These are phyloP conservation scores for Leptobrachium ailaonicum DNA, from an alignment of 2,113 vertebrate species.

Conservation along the genomic window DNA sequence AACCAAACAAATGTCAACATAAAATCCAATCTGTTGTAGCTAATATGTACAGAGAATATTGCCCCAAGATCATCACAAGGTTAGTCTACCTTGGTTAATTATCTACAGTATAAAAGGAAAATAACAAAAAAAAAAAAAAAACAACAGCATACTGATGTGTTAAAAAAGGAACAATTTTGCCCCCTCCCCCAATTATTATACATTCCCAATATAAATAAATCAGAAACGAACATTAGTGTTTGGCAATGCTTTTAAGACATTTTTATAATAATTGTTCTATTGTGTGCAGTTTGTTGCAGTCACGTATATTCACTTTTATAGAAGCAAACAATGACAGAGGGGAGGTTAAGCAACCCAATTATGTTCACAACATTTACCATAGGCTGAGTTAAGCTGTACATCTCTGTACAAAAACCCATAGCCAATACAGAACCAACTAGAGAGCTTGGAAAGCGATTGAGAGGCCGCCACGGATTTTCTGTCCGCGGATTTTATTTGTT, in stretches of 20 bases:
- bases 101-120: conserved; percentile 81
- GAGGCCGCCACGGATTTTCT: conserved; percentile 64
- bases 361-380: conserved; percentile 66
- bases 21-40: conserved; percentile 93
- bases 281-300: conserved; percentile 75
- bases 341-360: conserved; percentile 62
- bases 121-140: conserved; percentile 46
- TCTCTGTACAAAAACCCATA: conserved; percentile 70
- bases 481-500: conserved; percentile 8
- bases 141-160: conserved; percentile 83
- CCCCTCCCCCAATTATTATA: conserved; percentile 74
- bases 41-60: conserved; percentile 98
- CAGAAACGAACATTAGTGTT: conserved; percentile 85
- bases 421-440: conserved; percentile 60
- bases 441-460: conserved; percentile 67
- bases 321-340: conserved; percentile 68
- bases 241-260: conserved; percentile 82
- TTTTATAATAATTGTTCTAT: conserved; percentile 67
- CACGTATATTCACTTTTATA: conserved; percentile 78
- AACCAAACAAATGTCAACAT: conserved; percentile 98
- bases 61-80: conserved; percentile 93
- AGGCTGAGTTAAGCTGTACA: conserved; percentile 73
- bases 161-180: conserved; percentile 86
- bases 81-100: conserved; percentile 95
- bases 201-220: conserved; percentile 90